Evolutionary conservation across 2,113 vertebrate genomes (phyloP), one percentile per base, ranked within the genome.

Genomic region (Acrocephalus arundinaceus): DNA sequence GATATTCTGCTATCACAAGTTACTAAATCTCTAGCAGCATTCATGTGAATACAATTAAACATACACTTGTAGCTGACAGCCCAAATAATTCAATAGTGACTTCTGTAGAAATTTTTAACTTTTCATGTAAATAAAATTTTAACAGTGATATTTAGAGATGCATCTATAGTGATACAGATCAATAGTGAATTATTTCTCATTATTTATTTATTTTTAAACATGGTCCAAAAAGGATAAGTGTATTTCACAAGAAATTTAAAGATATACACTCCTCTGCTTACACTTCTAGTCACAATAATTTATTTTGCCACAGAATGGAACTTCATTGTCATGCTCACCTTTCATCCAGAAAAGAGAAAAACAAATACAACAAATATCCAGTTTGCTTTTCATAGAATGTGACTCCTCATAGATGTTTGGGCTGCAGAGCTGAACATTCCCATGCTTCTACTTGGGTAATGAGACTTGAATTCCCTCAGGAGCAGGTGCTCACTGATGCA

Each of bases 1-100:
- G 31, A 63, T 74, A 13, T 74, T 75, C 68, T 81, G 10, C 37
- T 74, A 33, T 87, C 57, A 71, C 11, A 73, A 90, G 76, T 93
- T 87, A 87, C 59, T 95, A 89, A 92, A 92, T 93, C 76, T 89
- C 43, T 89, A 81, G 30, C 7, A 66, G 11, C 41, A 84, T 17
- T 63, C 37, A 43, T 49, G 18, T 37, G 43, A 57, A 37, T 84
- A 63, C 6, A 57, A 45, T 67, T 70, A 68, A 83, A 33, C n/a
- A 54, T 43, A 18, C 12, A 35, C 35, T 66, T 48, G 22, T 30
- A 81, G 37, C 16, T 88, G 67, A 71, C 72, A 93, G 74, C 10
- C 6, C 7, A 31, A 86, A 71, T 95, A 90, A 89, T 67, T 86
- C 18, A 80, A 48, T 59, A 37, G 6, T 46, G 11, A 55, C 13